Evolutionary conservation across 2,888 invertebrate species (phyloP), one percentile per base, ranked within the genome.

Genomic region (Rugalucina vietnamica): DNA sequence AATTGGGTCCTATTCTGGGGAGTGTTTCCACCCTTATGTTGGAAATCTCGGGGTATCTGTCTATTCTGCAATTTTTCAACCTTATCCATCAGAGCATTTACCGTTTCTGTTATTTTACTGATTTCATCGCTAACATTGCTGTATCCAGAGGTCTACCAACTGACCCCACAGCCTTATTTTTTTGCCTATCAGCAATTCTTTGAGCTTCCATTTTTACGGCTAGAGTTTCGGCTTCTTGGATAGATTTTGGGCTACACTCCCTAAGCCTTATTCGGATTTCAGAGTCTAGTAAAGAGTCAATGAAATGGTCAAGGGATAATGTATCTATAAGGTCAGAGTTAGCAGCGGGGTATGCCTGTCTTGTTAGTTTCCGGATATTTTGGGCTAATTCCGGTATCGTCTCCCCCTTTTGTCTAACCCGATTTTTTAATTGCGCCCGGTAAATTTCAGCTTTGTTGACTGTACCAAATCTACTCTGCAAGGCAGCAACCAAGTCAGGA

Each of bases 341-440:
- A 29, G 76, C 81, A 60, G n/a, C 32, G 10, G 81, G 81, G 36
- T 84, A 86, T 4, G 82, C 83, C 69, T 82, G 65, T 24, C 81
- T 37, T 1, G 83, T 79, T 24, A 86, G 27, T 77, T 82, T 88
- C 70, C 75, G 74, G 0, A 88, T 77, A 8, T 70, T 32, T 57
- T 84, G 80, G n/a, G 83, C 89, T 18, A 89, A 76, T 76, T 88
- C 88, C 1, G 87, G 81, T 0, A 88, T 73, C 4, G 82, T 29
- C 57, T 87, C 81, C 18, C 73, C 76, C 49, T 78, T 82, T 3
- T 65, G 70, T 24, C 50, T 50, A 14, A 77, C 50, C 14, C 77
- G 36, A 14, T 69, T 73, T 39, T 85, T 84, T 8, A 85, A 43
- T 24, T 80, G 76, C 14, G 88, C 73, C 8, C 84, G 32, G 73